These are phyloP conservation scores for Camelus dromedarius DNA, from an alignment of 2,113 vertebrate species.

Conservation along the genomic window DNA sequence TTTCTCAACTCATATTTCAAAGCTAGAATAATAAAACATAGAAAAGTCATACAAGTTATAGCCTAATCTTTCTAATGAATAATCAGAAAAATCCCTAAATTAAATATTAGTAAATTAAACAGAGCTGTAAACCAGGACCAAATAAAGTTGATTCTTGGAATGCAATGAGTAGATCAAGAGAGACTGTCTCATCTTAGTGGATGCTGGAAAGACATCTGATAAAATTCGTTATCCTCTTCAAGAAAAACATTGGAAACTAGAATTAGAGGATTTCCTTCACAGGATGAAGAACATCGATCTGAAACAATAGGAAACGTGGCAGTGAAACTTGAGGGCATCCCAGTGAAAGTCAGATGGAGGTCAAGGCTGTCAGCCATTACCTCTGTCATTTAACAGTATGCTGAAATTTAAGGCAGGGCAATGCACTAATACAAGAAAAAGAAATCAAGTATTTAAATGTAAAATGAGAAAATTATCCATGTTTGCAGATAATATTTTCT, in stretches of 20 bases:
- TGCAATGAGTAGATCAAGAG: conserved; percentile 21
- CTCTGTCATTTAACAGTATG: neutral
- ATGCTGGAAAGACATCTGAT: conserved; percentile 16
- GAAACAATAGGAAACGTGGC: neutral
- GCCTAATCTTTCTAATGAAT: conserved; percentile 16
- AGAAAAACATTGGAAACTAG: neutral
- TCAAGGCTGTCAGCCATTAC: neutral
- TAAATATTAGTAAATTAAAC: conserved; percentile 60
- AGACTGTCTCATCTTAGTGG: neutral
- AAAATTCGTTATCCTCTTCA: conserved; percentile 44
- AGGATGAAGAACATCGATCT: neutral
- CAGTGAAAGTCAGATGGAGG: neutral
- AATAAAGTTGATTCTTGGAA: conserved; percentile 30
- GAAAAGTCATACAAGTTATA: conserved; percentile 1
- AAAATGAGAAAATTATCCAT: neutral
- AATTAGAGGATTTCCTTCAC: neutral
- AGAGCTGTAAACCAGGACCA: conserved; percentile 41
- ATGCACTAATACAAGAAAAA: neutral
- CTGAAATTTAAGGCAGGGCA: neutral
- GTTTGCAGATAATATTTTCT: neutral
- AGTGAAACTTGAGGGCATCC: neutral
- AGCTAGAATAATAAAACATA: neutral
- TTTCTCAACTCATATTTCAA: conserved; percentile 27
- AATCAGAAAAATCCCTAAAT: conserved; percentile 55
- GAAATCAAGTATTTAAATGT: neutral